These are phyloP conservation scores for Caenorhabditis panamensis DNA, from an alignment of 2,888 invertebrate species.

Conservation along the genomic window DNA sequence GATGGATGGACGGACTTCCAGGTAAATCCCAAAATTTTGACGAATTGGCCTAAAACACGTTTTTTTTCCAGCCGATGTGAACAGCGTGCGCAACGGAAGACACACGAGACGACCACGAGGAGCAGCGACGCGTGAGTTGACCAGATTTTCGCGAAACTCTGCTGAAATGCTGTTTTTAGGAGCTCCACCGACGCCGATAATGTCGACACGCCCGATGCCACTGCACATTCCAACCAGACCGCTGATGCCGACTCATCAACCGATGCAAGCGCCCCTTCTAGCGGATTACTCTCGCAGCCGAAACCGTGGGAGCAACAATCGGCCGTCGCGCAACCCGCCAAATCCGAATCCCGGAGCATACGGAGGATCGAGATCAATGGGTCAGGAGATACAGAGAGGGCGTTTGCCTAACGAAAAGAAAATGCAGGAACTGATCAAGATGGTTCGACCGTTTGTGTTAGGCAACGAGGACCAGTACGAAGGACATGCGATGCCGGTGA, in stretches of 20 bases:
- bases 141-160: too few species aligned
- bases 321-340: background rate
- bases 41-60: too few species aligned
- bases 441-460: background rate
- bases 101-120: too few species aligned
- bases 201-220: too few species aligned
- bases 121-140: too few species aligned
- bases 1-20: background rate
- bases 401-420: background rate
- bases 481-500: background rate
- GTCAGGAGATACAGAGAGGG: background rate
- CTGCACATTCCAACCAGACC: too few species aligned
- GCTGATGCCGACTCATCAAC: too few species aligned
- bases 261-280: too few species aligned
- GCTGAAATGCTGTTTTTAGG: too few species aligned
- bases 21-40: too few species aligned
- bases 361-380: background rate
- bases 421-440: background rate
- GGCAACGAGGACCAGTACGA: constrained; percentile 1
- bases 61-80: background rate
- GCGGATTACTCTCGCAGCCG: too few species aligned
- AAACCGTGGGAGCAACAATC: background rate
- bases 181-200: too few species aligned
- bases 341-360: background rate
- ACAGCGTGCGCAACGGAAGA: background rate